Evolutionary conservation across 1,140 invertebrate genomes (phyloP), one percentile per base, ranked within the genome.

Genomic region (Penaeus vannamei): DNA sequence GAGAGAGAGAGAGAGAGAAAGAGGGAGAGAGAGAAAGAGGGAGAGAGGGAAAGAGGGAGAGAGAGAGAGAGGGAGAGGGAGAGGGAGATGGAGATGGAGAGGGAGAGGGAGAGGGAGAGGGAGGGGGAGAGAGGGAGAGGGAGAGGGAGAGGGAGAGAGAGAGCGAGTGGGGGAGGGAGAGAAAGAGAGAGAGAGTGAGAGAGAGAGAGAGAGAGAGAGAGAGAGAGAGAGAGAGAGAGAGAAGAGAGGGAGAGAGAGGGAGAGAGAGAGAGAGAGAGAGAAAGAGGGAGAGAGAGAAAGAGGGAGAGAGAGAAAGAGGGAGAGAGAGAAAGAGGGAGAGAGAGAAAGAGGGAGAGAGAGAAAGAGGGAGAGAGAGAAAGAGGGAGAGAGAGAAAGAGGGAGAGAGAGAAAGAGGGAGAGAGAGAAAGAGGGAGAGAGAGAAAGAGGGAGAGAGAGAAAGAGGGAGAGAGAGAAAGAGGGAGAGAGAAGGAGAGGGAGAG

Each of bases 121-220:
- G 32, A 36, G 19, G 14, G 19, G 14, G 20, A 53, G 53, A 53
- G 17, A 53, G 17, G 14, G 53, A 53, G 53, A 53, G 17, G n/a
- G 59, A n/a, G 59, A 32, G 59, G 19, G 29, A 32, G 29, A 19
- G 29, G 14, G 23, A 53, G 46, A 14, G 46, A 14, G 46, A 10
- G 10, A 8, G 8, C 3, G 8, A 8, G 10, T 2, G 8, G 46
- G 8, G 46, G 10, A 8, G 0, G 46, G 8, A 8, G 10, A 8
- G 0, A 8, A n/a, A n/a, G n/a, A n/a, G 10, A 0, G 10, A 5
- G 4, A 1, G 2, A 4, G 4, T n/a, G 4, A 10, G 10, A 8
- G n/a, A 17, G 69, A 29, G 26, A 19, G 26, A 19, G 36, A 17
- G n/a, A 36, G 32, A 72, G 32, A 36, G 19, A 20, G 19, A 53